Base-by-base conservation (phyloP, 2,888 invertebrate genomes). In the Charanyca ferruginea region DNA sequence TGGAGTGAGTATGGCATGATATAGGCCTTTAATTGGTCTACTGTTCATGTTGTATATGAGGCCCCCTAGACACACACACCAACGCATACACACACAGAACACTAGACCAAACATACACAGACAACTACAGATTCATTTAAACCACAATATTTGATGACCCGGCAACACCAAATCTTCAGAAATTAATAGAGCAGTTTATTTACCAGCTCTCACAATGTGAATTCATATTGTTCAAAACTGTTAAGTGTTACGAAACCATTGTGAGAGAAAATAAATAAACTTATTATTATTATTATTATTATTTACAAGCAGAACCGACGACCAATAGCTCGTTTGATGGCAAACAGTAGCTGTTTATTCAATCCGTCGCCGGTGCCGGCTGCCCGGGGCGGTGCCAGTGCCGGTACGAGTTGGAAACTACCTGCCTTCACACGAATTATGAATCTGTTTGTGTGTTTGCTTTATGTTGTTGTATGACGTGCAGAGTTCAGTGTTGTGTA, bases 401-500 rank as follows among this genome's bases (percentile, higher is more conserved):
- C 18, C 22, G 28, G 59, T 16, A 2, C 16, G n/a, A 42, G 51
- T 57, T 44, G 38, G 20, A 20, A 74, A 49, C 70, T 69, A 68
- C 71, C 49, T 44, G 68, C 48, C 60, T 53, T 32, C 11, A 61
- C 53, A n/a, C 35, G 77, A 77, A 62, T 57, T 77, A 70, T 71
- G 47, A 62, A 62, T 44, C 44, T 71, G 71, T 77, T 70, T 73
- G 73, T 76, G 51, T 74, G 71, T 60, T 70, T 45, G 54, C 49
- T 58, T 51, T 35, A 48, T 47, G 47, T 54, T 47, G 47, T 54
- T 44, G 41, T 52, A 20, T 51, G 51, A 35, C 22, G 48, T 60
- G 51, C 9, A 22, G 13, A 23, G 16, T 49, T 35, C n/a, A 22
- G 20, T 18, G 9, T 49, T 18, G 9, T 13, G 20, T 22, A 25